These are phyloP conservation scores for Drosophila biarmipes DNA, from an alignment of 1,140 invertebrate genomes.

Conservation along the genomic window DNA sequence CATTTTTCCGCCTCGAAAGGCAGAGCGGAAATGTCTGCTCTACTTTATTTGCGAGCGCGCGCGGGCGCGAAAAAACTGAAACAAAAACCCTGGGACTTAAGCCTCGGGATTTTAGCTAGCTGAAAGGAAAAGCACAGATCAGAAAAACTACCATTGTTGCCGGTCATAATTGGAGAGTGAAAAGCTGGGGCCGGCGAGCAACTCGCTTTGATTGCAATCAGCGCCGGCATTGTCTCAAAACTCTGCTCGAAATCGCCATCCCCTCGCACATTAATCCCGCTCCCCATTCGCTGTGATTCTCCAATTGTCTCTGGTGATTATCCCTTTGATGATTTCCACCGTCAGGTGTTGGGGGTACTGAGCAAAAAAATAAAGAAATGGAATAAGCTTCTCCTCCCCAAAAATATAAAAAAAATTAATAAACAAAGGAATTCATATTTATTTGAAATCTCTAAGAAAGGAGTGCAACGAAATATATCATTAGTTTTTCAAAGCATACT, in stretches of 20 bases:
- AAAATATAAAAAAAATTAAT: too few species aligned
- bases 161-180: constrained; percentile 27
- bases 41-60: constrained; percentile 18
- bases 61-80: constrained; percentile 3
- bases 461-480: too few species aligned
- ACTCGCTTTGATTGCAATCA: constrained; percentile 44
- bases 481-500: too few species aligned
- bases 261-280: neutral
- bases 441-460: too few species aligned
- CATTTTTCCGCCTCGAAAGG: too few species aligned
- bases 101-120: constrained; percentile 12
- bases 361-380: neutral
- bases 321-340: neutral
- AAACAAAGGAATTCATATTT: too few species aligned
- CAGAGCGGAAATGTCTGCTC: constrained; percentile 6
- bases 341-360: constrained; percentile 5
- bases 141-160: constrained; percentile 20
- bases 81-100: constrained; percentile 26
- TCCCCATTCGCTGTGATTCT: constrained; percentile 1
- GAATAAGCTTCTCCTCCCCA: too few species aligned
- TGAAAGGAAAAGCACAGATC: constrained; percentile 19
- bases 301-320: constrained; percentile 34
- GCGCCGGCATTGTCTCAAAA: constrained; percentile 17
- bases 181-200: constrained; percentile 18
- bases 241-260: neutral